Evolutionary conservation across 2,113 vertebrate species (phyloP).

Genomic region (Esox niger): DNA sequence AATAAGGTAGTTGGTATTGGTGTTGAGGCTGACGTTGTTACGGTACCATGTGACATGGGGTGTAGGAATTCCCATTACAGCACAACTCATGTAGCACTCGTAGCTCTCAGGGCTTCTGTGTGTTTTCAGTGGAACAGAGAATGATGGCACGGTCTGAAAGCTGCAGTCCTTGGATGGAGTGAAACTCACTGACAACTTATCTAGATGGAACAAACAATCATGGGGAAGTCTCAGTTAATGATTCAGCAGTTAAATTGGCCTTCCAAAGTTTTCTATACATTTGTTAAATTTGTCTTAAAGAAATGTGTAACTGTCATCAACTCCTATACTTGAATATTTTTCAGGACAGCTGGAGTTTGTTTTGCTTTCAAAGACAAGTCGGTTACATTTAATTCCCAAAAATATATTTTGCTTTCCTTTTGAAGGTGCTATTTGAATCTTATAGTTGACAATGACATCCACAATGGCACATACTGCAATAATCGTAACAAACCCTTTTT

Average conservation of each 20-base stretch:
- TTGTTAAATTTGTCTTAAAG: no score
- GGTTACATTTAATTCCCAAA: not conserved
- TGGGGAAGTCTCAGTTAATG: not conserved
- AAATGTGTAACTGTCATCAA: not conserved
- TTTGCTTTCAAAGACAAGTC: not conserved
- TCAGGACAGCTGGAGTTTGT: not conserved
- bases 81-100: slow-evolving; percentile 85
- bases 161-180: slow-evolving; percentile 60
- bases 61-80: slow-evolving; percentile 75
- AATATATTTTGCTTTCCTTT: not conserved
- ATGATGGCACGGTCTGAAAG: slow-evolving; percentile 69
- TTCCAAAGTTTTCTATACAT: no score
- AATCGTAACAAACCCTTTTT: slow-evolving; percentile 58
- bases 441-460: not conserved
- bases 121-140: slow-evolving; percentile 75
- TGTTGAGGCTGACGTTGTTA: slow-evolving; percentile 73
- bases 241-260: no score
- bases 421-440: not conserved
- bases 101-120: slow-evolving; percentile 76
- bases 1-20: slow-evolving; percentile 69
- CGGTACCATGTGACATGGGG: slow-evolving; percentile 83
- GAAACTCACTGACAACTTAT: slow-evolving; percentile 53
- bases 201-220: slow-evolving; percentile 52
- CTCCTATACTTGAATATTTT: not conserved
- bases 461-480: not conserved